These are phyloP conservation scores for Dunckerocampus dactyliophorus DNA, from an alignment of 2,113 vertebrate genomes.

Conservation along the genomic window DNA sequence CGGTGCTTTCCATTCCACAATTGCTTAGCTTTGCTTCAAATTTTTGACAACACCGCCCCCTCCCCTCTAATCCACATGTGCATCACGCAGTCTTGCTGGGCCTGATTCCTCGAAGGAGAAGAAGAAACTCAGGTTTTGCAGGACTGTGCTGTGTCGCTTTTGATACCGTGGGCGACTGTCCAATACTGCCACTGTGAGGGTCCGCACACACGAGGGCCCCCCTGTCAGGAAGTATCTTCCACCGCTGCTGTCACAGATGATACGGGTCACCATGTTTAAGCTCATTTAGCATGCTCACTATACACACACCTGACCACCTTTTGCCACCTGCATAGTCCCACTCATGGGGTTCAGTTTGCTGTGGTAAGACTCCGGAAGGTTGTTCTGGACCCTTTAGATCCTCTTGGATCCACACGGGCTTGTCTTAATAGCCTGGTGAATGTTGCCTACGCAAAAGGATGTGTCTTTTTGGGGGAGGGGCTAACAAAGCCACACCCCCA, in stretches of 20 bases:
- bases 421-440: constrained; percentile 49
- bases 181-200: constrained; percentile 68
- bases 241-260: constrained; percentile 66
- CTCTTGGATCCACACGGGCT: constrained; percentile 31
- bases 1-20: constrained; percentile 65
- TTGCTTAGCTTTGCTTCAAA: constrained; percentile 37
- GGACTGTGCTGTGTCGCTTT: constrained; percentile 53
- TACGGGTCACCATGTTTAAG: constrained; percentile 70
- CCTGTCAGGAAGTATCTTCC: constrained; percentile 13
- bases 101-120: constrained; percentile 20
- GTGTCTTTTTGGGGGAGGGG: neutral
- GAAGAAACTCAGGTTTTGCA: constrained; percentile 34
- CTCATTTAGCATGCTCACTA: constrained; percentile 44
- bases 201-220: constrained; percentile 36
- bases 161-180: constrained; percentile 45
- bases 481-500: too few relatives aligned
- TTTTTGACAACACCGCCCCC: constrained; percentile 18
- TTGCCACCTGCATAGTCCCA: too few relatives aligned
- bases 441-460: constrained; percentile 51
- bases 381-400: constrained; percentile 8
- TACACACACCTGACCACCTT: constrained; percentile 46
- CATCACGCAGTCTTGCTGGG: constrained; percentile 12
- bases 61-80: neutral
- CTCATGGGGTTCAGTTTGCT: constrained; percentile 49
- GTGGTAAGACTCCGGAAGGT: constrained; percentile 26